Evolutionary conservation across 2,888 invertebrate genomes (phyloP), one percentile per base, ranked within the genome.

Genomic region (Archips crataeganus): DNA sequence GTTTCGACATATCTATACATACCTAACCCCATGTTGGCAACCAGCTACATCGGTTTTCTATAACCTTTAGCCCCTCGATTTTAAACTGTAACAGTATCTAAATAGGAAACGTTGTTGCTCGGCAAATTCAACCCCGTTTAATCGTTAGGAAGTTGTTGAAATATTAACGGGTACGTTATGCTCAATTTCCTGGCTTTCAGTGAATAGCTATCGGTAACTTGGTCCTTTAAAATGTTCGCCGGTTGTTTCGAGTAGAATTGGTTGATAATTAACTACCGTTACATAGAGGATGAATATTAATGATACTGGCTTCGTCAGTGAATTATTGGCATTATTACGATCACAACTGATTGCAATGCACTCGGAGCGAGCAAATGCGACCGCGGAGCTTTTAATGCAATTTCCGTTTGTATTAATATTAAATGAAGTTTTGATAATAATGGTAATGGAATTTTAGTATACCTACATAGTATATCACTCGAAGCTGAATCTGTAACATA

Each of bases 171-270:
- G 84, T 82, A 84, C 88, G 91, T 92, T 91, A 92, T 92, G 92
- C 92, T 89, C 93, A 93, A 93, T 93, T 93, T 93, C 92, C 92
- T 90, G 90, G 89, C 90, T 90, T 90, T 91, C 90, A 89, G 88
- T 89, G 87, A 87, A 86, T 85, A 86, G 87, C 87, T 88, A 90
- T 90, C 88, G 90, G 88, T 88, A 88, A 88, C 88, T 88, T 87
- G 85, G 87, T 87, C 89, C 87, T 89, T 81, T 82, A 78, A 79
- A 82, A 81, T 78, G 75, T 77, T 70, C 72, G 68, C 61, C 67
- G 65, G 75, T 71, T 71, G 71, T 65, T 71, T 67, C 72, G 23
- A 64, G 74, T 74, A 75, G 70, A 64, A 73, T 73, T 73, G 67
- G 75, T 71, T 70, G 67, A 54, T 72, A 70, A 77, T 74, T 76